Evolutionary conservation across 2,797 vertebrate genomes (phyloP), one percentile per base, ranked within the genome.

Genomic region (Lutjanus argentimaculatus): DNA sequence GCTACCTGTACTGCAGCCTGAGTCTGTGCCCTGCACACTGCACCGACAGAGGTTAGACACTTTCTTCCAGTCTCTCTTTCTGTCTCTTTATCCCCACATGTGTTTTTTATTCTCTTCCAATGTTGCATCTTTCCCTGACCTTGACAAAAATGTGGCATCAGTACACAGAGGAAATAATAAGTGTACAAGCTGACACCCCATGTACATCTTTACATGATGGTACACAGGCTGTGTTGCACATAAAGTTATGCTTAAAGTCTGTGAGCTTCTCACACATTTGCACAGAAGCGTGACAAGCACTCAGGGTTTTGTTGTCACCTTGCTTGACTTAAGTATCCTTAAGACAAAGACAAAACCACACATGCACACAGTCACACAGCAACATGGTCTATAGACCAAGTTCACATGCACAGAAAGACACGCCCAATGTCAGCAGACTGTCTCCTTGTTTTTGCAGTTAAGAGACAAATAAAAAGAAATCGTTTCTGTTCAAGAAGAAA

Each of bases 1-100:
- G 95, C 93, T 98, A 97, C 92, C 91, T 99, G 56, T 97, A 98
- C 84, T 97, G 97, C 93, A 95, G 92, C 93, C 96, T 96, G 80
- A 84, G 77, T 56, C 82, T 90, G 82, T 93, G 91, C 58, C 91
- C 94, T 51, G 58, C 85, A 67, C 91, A 90, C 85, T 88, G 89
- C 75, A 74, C 92, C 25, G 94, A 95, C 88, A 93, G 91, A 95
- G 95, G 96, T 96, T 67, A 94, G 90, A 72, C 67, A 40, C 46
- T 58, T 19, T 59, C 22, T 55, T 51, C 3, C 67, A 69, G 16
- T 61, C 62, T 67, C 55, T 67, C 15, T 57, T 2, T 40, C 46
- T 36, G 7, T 64, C 19, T 59, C 13, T 53, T 13, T 53, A 5
- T 73, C 62, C 64, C 19, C 15, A 15, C 3, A 0, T 67, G 2